phyloP scores from a whole-genome alignment of 1,140 invertebrate species.

The Drosophila dunni region DNA sequence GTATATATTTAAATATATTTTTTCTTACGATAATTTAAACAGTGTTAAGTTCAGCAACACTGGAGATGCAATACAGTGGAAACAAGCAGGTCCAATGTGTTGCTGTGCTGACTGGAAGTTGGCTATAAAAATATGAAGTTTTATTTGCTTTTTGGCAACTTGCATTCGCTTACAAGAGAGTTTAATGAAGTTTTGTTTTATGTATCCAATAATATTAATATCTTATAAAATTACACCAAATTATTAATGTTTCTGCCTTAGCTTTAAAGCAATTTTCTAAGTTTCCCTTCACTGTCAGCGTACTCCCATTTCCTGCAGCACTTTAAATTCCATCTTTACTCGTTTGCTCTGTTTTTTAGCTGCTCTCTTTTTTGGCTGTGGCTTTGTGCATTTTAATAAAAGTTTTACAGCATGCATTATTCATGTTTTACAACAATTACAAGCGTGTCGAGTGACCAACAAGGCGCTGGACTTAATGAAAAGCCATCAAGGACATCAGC shows the following conservation, averaged over 20 bases:
- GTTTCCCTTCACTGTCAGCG: not conserved
- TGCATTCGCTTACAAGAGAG: conserved; percentile 6
- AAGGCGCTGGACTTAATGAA: conserved; percentile 57
- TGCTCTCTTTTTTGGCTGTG: conserved; percentile 36
- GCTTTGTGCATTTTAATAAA: conserved; percentile 70
- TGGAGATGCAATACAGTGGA: not conserved
- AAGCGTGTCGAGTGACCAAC: conserved; percentile 29
- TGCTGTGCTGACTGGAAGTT: conserved; percentile 38
- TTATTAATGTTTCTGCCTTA: not conserved
- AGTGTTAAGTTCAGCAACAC: no score
- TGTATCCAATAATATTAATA: no score
- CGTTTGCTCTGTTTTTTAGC: conserved; percentile 10
- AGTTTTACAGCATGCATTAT: conserved; percentile 74
- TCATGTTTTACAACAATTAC: conserved; percentile 75
- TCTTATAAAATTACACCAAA: no score
- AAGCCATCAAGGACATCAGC: conserved; percentile 56
- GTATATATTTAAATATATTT: no score
- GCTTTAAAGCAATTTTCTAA: not conserved
- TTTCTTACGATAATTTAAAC: no score
- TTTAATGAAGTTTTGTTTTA: not conserved
- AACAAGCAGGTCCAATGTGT: conserved; percentile 34
- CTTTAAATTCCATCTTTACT: not conserved
- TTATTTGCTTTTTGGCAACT: conserved; percentile 14
- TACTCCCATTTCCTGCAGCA: not conserved
- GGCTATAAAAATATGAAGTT: conserved; percentile 43